phyloP scores from a whole-genome alignment of 2,888 invertebrate species.

The Merodon equestris region DNA sequence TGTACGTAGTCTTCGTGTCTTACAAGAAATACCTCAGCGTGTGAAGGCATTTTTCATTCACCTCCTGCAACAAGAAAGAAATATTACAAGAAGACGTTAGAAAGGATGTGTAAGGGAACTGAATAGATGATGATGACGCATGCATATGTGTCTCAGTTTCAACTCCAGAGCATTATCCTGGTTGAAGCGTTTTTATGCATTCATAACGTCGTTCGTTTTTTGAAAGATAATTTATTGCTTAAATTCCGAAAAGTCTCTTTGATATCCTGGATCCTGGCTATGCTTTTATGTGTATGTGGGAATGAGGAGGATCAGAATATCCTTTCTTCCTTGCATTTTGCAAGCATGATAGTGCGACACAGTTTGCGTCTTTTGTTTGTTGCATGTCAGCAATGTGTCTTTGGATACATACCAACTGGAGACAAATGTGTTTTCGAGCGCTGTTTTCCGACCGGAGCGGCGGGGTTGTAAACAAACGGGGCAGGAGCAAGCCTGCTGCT shows the following conservation, averaged over 20 bases:
- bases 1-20: conserved; percentile 16
- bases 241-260: conserved; percentile 53
- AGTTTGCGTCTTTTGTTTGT: conserved; percentile 60
- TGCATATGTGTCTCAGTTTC: conserved; percentile 46
- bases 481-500: conserved; percentile 17
- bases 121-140: conserved; percentile 45
- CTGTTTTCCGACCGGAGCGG: not conserved
- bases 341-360: not conserved
- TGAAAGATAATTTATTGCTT: conserved; percentile 57
- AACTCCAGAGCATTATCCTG: conserved; percentile 1
- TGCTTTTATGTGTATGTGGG: not conserved
- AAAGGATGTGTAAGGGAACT: no score
- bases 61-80: conserved; percentile 27
- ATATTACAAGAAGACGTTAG: conserved; percentile 24
- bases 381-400: conserved; percentile 62
- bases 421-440: conserved; percentile 49
- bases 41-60: conserved; percentile 46
- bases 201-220: conserved; percentile 46
- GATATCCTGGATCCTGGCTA: conserved; percentile 34
- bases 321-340: no score
- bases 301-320: no score
- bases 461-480: not conserved
- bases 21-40: conserved; percentile 56
- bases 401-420: conserved; percentile 30
- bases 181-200: conserved; percentile 38